Percentiles rank a stretch among this genome's conserved stretches.
These are phyloP conservation scores for Aethes cnicana DNA, from an alignment of 2,888 invertebrate species.

Conservation along the genomic window DNA sequence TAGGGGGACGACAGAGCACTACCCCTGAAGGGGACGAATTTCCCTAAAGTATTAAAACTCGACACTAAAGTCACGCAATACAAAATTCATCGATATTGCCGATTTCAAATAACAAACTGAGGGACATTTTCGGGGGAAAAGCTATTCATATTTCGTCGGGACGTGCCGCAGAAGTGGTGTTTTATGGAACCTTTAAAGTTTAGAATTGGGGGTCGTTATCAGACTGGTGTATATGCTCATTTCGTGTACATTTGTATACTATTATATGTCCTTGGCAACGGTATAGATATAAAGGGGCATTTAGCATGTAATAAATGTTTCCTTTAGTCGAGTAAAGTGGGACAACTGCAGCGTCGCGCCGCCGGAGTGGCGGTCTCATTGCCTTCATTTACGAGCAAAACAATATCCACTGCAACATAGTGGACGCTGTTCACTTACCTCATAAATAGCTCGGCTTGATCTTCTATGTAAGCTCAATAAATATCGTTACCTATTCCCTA, in stretches of 20 bases:
- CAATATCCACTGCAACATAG: conserved; percentile 53
- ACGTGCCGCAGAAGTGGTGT: conserved; percentile 31
- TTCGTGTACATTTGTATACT: conserved; percentile 46
- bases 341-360: conserved; percentile 50
- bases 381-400: conserved; percentile 67
- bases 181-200: conserved; percentile 37
- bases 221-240: conserved; percentile 38
- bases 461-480: background rate
- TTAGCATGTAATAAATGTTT: conserved; percentile 74
- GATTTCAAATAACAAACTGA: conserved; percentile 46
- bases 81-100: conserved; percentile 74
- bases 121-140: conserved; percentile 41
- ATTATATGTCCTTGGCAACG: conserved; percentile 60
- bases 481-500: no score
- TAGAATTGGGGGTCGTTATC: conserved; percentile 34
- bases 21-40: conserved; percentile 65
- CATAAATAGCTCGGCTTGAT: conserved; percentile 10
- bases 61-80: conserved; percentile 61
- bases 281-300: conserved; percentile 67
- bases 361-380: conserved; percentile 49
- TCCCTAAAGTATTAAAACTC: conserved; percentile 63
- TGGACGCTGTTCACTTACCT: conserved; percentile 20
- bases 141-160: conserved; percentile 33
- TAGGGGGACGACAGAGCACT: conserved; percentile 57
- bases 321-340: conserved; percentile 64